A percentile compares a stretch with the other conserved stretches of the same genome.
Evolutionary conservation across 2,113 vertebrate species (phyloP).

Genomic region (Vulpes vulpes): DNA sequence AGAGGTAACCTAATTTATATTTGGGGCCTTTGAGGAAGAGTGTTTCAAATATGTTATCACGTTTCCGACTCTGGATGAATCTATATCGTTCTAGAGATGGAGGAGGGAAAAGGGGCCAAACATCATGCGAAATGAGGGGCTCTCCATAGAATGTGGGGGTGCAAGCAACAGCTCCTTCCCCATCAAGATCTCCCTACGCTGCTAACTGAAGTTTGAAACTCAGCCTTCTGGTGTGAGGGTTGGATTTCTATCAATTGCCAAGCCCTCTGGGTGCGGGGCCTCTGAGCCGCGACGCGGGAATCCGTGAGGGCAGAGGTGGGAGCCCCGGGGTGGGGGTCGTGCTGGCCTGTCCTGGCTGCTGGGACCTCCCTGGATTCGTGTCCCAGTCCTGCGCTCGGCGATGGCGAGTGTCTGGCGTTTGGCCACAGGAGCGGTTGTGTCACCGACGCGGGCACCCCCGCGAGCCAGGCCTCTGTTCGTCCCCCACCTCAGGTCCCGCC

Average conservation of each 20-base stretch:
- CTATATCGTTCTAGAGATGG: not conserved
- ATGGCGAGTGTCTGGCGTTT: no score
- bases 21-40: not conserved
- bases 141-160: not conserved
- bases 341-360: no score
- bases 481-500: not conserved
- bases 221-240: not conserved
- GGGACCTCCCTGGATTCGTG: no score
- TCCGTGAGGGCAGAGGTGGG: not conserved
- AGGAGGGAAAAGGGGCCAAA: not conserved
- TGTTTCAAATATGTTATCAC: not conserved
- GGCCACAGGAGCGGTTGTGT: no score
- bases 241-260: conserved; percentile 34
- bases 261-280: not conserved
- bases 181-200: not conserved
- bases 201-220: conserved; percentile 39
- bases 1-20: not conserved
- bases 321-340: not conserved
- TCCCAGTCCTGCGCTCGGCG: no score
- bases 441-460: no score
- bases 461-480: not conserved
- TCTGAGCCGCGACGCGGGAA: no score
- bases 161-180: not conserved
- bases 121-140: not conserved
- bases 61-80: not conserved